A percentile compares a stretch with the other conserved stretches of the same genome.
These are phyloP conservation scores for Eupeodes latifasciatus DNA, from an alignment of 2,888 invertebrate species.

Conservation along the genomic window DNA sequence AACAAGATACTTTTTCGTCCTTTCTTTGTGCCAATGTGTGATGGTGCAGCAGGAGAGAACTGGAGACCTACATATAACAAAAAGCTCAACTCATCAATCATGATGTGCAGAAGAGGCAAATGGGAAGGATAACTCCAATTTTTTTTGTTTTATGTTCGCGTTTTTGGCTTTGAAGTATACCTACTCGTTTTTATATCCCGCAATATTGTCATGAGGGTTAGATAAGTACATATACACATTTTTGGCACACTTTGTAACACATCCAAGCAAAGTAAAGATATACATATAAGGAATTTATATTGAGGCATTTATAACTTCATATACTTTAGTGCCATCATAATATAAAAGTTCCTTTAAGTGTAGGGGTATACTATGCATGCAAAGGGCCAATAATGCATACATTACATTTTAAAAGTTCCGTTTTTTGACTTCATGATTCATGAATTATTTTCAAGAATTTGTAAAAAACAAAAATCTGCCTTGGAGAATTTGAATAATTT, in stretches of 20 bases:
- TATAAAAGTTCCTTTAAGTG: too few relatives aligned
- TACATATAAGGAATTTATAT: slow-evolving; percentile 13
- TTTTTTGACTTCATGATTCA: too few relatives aligned
- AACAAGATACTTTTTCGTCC: slow-evolving; percentile 29
- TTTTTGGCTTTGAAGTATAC: slow-evolving; percentile 3
- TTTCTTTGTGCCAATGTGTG: too few relatives aligned
- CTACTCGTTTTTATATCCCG: slow-evolving; percentile 6
- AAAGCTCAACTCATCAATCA: slow-evolving; percentile 33
- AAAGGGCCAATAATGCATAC: too few relatives aligned
- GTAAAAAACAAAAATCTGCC: too few relatives aligned
- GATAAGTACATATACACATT: background rate
- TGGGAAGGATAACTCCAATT: background rate
- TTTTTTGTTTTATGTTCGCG: background rate
- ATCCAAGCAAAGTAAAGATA: background rate
- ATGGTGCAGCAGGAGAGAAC: background rate
- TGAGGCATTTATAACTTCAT: slow-evolving; percentile 5
- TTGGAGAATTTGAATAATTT: too few relatives aligned
- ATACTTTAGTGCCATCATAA: background rate
- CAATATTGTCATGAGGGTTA: slow-evolving; percentile 5
- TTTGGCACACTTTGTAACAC: slow-evolving; percentile 29
- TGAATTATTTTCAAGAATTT: too few relatives aligned
- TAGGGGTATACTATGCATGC: too few relatives aligned
- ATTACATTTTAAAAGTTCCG: too few relatives aligned
- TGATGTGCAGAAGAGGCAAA: background rate
- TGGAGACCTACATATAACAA: background rate